Evolutionary conservation across 2,113 vertebrate species (phyloP).

Genomic region (Ceyx cyanopectus): DNA sequence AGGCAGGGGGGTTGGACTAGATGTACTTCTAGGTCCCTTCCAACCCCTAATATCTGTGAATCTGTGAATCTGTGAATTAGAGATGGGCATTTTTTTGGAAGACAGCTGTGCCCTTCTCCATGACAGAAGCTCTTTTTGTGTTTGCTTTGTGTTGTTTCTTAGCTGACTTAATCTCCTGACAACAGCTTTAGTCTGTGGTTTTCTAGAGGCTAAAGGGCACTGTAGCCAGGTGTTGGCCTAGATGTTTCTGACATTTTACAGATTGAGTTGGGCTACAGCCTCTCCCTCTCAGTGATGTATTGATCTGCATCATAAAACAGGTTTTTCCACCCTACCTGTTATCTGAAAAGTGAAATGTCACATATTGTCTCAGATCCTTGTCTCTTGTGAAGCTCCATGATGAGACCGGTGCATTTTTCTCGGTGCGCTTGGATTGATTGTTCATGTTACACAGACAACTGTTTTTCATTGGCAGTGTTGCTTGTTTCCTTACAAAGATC

Average conservation of each 20-base stretch:
- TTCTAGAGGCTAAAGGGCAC: neutral
- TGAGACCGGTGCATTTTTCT: neutral
- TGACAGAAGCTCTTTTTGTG: neutral
- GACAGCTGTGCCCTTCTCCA: neutral
- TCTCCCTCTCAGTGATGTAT: neutral
- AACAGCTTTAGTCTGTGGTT: neutral
- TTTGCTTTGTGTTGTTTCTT: neutral
- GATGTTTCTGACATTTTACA: neutral
- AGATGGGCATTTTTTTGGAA: neutral
- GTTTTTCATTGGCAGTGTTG: neutral
- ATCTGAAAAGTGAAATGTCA: neutral
- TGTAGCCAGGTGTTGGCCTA: neutral
- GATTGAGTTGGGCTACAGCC: neutral
- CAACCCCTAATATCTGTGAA: neutral
- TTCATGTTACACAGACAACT: no score
- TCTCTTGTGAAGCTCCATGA: fast-evolving
- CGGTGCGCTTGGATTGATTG: fast-evolving
- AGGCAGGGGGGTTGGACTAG: no score
- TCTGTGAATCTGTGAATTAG: neutral
- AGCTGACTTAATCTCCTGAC: neutral
- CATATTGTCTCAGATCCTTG: neutral
- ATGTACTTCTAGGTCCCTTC: no score
- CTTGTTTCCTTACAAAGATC: neutral
- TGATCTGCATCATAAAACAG: neutral
- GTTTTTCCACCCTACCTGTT: neutral